These are phyloP conservation scores for Nesidiocoris tenuis DNA, from an alignment of 2,888 invertebrate species.

Conservation along the genomic window DNA sequence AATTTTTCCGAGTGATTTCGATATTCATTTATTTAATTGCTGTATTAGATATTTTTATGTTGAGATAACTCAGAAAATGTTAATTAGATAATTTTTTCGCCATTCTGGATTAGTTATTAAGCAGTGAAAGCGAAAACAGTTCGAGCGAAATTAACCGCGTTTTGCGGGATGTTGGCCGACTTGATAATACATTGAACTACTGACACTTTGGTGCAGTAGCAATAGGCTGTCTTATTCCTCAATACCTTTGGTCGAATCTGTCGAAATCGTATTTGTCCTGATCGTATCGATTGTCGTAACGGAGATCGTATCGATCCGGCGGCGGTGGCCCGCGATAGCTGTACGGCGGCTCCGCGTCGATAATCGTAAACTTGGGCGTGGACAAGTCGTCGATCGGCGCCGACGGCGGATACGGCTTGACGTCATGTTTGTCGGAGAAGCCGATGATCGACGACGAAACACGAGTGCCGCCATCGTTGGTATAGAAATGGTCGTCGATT, in stretches of 20 bases:
- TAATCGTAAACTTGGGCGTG: conserved; percentile 48
- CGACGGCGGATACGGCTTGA: neutral
- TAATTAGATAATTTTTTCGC: too few relatives aligned
- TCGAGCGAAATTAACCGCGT: too few relatives aligned
- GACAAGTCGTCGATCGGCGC: conserved; percentile 20
- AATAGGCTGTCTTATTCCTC: too few relatives aligned
- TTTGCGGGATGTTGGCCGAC: too few relatives aligned
- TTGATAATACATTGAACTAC: too few relatives aligned
- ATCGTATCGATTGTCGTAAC: conserved; percentile 29
- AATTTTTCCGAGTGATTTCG: too few relatives aligned
- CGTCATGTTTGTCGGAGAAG: conserved; percentile 44
- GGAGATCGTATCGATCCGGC: conserved; percentile 24
- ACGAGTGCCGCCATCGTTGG: conserved; percentile 20
- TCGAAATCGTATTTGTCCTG: conserved; percentile 26
- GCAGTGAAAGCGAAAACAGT: too few relatives aligned
- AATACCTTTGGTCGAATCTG: conserved; percentile 19
- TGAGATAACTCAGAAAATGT: too few relatives aligned
- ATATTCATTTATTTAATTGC: too few relatives aligned
- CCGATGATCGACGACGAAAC: conserved; percentile 47
- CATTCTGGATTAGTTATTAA: too few relatives aligned
- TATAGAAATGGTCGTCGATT: neutral
- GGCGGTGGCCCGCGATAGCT: conserved; percentile 21
- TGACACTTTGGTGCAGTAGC: too few relatives aligned
- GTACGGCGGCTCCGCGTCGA: conserved; percentile 49
- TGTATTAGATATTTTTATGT: neutral